Percentiles rank a stretch among this genome's conserved stretches.
These are phyloP conservation scores for Apeira syringaria DNA, from an alignment of 2,888 invertebrate genomes.

Conservation along the genomic window DNA sequence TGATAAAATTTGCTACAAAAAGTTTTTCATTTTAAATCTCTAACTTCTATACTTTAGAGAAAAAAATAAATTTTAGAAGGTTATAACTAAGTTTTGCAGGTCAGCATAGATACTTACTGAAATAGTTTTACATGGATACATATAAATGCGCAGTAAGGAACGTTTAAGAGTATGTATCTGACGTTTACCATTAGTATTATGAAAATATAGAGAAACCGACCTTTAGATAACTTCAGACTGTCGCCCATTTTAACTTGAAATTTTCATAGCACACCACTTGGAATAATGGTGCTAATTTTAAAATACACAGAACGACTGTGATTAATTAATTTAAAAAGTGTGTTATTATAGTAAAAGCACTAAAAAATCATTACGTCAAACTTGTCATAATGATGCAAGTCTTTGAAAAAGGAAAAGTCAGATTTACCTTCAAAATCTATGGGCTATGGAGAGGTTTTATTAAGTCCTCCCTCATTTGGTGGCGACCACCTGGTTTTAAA, in stretches of 20 bases:
- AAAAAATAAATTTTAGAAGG: too few species aligned
- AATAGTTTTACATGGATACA: too few species aligned
- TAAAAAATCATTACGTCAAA: slow-evolving; percentile 79
- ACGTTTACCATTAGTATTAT: too few species aligned
- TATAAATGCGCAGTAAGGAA: too few species aligned
- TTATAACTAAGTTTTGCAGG: too few species aligned
- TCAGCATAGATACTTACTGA: too few species aligned
- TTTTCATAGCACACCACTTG: slow-evolving; percentile 67
- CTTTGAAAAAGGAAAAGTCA: slow-evolving; percentile 61
- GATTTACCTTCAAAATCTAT: slow-evolving; percentile 58
- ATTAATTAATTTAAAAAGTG: slow-evolving; percentile 68
- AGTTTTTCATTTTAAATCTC: too few species aligned
- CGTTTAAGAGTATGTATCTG: too few species aligned
- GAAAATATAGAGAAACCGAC: slow-evolving; percentile 36
- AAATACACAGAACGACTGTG: slow-evolving; percentile 55
- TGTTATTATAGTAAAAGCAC: slow-evolving; percentile 62
- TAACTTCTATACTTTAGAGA: too few species aligned
- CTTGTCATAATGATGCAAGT: slow-evolving; percentile 66
- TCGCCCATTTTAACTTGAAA: slow-evolving; percentile 77
- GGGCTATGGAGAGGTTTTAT: slow-evolving; percentile 28
- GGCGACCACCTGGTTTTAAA: too few species aligned
- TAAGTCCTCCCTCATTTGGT: not conserved
- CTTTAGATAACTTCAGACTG: slow-evolving; percentile 67
- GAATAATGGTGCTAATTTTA: slow-evolving; percentile 54
- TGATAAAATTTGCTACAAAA: too few species aligned